Evolutionary conservation across 1,140 invertebrate genomes (phyloP).

Genomic region (Coptotermes formosanus): DNA sequence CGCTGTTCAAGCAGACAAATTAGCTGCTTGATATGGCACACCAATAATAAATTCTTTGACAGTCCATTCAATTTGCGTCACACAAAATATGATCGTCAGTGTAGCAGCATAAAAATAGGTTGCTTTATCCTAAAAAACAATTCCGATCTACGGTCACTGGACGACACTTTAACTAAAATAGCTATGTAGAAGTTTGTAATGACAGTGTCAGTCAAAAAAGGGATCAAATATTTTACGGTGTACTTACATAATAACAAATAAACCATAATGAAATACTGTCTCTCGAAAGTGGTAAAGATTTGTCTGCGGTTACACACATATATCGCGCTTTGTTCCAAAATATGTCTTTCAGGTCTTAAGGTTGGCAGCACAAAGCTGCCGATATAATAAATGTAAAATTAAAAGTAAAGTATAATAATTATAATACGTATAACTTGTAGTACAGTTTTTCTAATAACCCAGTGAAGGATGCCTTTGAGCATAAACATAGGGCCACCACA

Average conservation of each 20-base stretch:
- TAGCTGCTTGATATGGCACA: not conserved
- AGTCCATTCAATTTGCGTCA: not conserved
- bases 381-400: not conserved
- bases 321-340: not conserved
- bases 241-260: not conserved
- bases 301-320: not conserved
- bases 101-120: not conserved
- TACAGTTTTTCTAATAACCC: conserved; percentile 15
- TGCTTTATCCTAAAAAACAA: not conserved
- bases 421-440: conserved; percentile 1
- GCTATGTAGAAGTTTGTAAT: not conserved
- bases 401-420: conserved; percentile 11
- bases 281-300: not conserved
- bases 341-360: not conserved
- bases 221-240: not conserved
- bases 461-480: conserved; percentile 20
- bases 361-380: not conserved
- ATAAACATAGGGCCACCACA: not conserved
- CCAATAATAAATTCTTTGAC: not conserved
- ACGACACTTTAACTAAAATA: not conserved
- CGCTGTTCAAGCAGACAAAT: not conserved
- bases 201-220: not conserved
- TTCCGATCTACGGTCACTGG: not conserved
- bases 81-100: not conserved
- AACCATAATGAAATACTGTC: not conserved